Percentiles rank a stretch among this genome's conserved stretches.
These are phyloP conservation scores for Ellobium chinense DNA, from an alignment of 2,888 invertebrate species.

Conservation along the genomic window DNA sequence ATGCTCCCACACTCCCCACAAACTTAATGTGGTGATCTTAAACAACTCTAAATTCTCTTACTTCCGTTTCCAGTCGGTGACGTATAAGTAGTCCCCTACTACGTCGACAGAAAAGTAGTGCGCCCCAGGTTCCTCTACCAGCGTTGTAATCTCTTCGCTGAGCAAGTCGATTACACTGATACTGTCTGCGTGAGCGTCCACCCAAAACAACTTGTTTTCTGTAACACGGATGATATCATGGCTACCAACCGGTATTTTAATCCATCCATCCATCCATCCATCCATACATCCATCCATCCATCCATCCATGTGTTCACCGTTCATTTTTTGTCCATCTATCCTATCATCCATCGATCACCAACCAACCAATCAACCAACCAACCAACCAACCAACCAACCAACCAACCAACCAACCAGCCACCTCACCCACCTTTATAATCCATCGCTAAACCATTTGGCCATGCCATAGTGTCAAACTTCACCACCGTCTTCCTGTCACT, in stretches of 20 bases:
- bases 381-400: background rate
- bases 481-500: constrained; percentile 85
- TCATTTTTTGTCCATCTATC: too few species aligned
- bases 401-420: background rate
- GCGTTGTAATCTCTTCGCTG: constrained; percentile 51
- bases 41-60: constrained; percentile 48
- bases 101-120: constrained; percentile 73
- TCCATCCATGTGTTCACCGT: too few species aligned
- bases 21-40: too few species aligned
- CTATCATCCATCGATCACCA: too few species aligned
- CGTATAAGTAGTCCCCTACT: constrained; percentile 66
- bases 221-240: constrained; percentile 43
- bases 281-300: too few species aligned
- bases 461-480: constrained; percentile 83
- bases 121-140: constrained; percentile 59
- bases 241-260: too few species aligned
- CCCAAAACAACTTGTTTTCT: constrained; percentile 73
- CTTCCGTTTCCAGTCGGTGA: constrained; percentile 75
- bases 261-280: too few species aligned
- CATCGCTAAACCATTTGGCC: constrained; percentile 93
- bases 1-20: too few species aligned
- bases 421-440: constrained; percentile 84
- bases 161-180: constrained; percentile 64
- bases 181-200: constrained; percentile 70
- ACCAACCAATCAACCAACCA: background rate